Base-by-base conservation (phyloP, 2,113 vertebrate genomes). In the Phyllostomus discolor region DNA sequence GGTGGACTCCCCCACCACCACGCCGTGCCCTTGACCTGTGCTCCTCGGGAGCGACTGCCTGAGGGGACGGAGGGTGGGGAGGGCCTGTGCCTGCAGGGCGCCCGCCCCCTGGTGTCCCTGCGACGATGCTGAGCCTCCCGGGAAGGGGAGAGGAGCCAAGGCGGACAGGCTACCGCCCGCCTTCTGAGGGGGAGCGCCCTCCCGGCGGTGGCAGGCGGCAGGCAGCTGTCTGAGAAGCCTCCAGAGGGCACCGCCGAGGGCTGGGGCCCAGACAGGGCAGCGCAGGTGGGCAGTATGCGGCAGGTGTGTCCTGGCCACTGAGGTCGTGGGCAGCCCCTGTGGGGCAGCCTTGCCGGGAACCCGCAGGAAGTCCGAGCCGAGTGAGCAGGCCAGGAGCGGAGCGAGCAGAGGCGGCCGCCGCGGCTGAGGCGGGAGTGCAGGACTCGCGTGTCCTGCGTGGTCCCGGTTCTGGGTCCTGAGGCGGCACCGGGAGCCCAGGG, bases 61-160 rank as follows among this genome's bases (percentile, higher is more conserved):
- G 0, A 22, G 46, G 43, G 57, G 33, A 0, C 5, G 1, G 24
- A 9, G 72, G 5, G 0, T 0, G 3, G 59, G 26, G n/a, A 41
- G 33, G 26, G 52, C 17, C 52, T 6, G 43, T 10, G 26, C 28
- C 31, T 26, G 59, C 38, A 0, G 50, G 64, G 41, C 1, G 8
- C 33, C 75, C 54, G 5, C 33, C 75, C 54, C 20, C 20, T 7
- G 1, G 1, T 33, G 7, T 43, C 24, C 14, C 8, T 3, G 5
- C 48, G 57, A 54, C 31, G 57, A 54, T 26, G 9, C 48, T 2
- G 67, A 48, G 33, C 12, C 9, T 19, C 7, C 0, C 10, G 19
- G 31, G 52, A 46, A 38, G 85, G 62, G n/a, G 1, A 15, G 38
- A 41, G 38, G 38, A 41, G 38, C 38, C 4, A 7, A 46, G 41